A percentile compares a stretch with the other conserved stretches of the same genome.
Evolutionary conservation across 2,888 invertebrate genomes (phyloP).

Genomic region (Amphiduros pacificus): DNA sequence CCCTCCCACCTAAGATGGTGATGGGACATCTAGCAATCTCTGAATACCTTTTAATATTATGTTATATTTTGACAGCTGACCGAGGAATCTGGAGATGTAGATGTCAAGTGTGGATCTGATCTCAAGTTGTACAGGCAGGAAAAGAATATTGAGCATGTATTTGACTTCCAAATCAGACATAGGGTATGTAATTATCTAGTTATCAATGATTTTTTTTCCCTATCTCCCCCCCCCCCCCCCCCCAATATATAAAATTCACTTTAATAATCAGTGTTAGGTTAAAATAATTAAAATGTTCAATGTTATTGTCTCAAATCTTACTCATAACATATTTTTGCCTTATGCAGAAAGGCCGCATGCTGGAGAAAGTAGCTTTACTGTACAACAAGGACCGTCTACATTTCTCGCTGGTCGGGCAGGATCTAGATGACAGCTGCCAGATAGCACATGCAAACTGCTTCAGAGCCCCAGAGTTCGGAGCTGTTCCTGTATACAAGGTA

Average conservation of each 20-base stretch:
- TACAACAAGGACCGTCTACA: slow-evolving; percentile 51
- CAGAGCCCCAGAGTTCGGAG: slow-evolving; percentile 20
- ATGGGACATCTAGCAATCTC: too few relatives aligned
- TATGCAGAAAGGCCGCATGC: slow-evolving; percentile 11
- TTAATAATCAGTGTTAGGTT: too few relatives aligned
- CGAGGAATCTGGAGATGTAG: slow-evolving; percentile 39
- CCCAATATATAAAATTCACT: too few relatives aligned
- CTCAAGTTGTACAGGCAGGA: slow-evolving; percentile 41
- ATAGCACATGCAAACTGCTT: slow-evolving; percentile 47
- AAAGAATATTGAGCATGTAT: slow-evolving; percentile 40
- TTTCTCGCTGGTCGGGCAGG: slow-evolving; percentile 37
- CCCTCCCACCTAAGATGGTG: too few relatives aligned
- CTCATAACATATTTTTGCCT: too few relatives aligned
- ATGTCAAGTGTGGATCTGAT: slow-evolving; percentile 32
- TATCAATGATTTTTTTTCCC: too few relatives aligned
- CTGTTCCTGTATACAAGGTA: too few relatives aligned
- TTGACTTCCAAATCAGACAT: slow-evolving; percentile 38
- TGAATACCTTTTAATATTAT: too few relatives aligned
- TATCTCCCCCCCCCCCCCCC: too few relatives aligned
- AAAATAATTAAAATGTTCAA: too few relatives aligned
- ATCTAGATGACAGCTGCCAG: slow-evolving; percentile 36
- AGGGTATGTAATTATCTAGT: not conserved
- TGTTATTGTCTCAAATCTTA: too few relatives aligned
- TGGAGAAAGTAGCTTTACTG: slow-evolving; percentile 47
- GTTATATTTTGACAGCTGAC: slow-evolving; percentile 44